Evolutionary conservation across 2,797 vertebrate species (phyloP).

Genomic region (Neoniphon sammara): DNA sequence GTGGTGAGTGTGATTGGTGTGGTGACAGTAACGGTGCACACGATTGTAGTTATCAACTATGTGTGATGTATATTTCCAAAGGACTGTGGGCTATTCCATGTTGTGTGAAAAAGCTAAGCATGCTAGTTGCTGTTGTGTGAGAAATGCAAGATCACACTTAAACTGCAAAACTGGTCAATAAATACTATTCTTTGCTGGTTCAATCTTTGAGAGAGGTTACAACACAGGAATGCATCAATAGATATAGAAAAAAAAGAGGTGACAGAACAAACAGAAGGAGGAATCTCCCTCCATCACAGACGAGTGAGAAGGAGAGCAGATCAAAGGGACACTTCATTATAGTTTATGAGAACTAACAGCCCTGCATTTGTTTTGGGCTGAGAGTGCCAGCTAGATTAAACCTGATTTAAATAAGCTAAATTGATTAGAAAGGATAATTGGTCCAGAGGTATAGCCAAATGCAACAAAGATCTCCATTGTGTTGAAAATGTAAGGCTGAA

Average conservation of each 20-base stretch:
- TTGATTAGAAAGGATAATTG: conserved; percentile 68
- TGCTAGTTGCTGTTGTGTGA: background rate
- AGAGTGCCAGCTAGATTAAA: conserved; percentile 56
- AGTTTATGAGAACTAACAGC: conserved; percentile 53
- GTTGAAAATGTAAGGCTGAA: conserved; percentile 40
- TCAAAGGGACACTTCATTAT: conserved; percentile 49
- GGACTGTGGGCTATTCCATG: background rate
- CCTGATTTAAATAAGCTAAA: conserved; percentile 58
- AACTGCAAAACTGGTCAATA: conserved; percentile 18
- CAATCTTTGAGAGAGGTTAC: background rate
- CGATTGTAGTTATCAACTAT: conserved; percentile 7
- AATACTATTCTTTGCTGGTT: conserved; percentile 12
- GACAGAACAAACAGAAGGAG: background rate
- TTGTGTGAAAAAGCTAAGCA: background rate
- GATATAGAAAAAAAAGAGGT: background rate
- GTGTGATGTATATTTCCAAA: background rate
- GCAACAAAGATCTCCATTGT: conserved; percentile 50
- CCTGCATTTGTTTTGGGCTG: conserved; percentile 33
- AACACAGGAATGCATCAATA: background rate
- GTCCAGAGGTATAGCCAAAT: conserved; percentile 25
- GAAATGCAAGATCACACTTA: background rate
- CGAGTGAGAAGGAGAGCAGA: conserved; percentile 21
- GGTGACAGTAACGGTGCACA: conserved; percentile 45
- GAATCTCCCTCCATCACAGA: conserved; percentile 18
- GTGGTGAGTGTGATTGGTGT: conserved; percentile 40